These are phyloP conservation scores for Schrankia costaestrigalis DNA, from an alignment of 2,888 invertebrate genomes.

Conservation along the genomic window DNA sequence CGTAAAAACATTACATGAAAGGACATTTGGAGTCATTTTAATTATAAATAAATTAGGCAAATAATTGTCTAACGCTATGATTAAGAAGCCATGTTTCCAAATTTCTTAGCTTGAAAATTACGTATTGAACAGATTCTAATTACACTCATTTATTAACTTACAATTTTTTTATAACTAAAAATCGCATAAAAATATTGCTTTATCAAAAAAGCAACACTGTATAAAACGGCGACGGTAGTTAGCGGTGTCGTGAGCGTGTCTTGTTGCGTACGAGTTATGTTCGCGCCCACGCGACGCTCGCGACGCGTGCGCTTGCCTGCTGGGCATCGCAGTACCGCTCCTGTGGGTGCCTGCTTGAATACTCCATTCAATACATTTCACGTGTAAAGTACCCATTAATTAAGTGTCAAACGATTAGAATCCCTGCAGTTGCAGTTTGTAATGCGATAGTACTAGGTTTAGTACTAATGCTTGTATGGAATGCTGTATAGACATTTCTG, in stretches of 20 bases:
- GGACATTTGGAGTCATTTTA: too few species aligned
- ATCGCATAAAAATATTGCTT: too few species aligned
- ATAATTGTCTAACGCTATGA: too few species aligned
- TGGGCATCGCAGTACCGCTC: conserved; percentile 35
- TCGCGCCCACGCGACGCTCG: conserved; percentile 50
- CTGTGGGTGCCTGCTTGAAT: conserved; percentile 24
- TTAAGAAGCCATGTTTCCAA: too few species aligned
- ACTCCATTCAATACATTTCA: conserved; percentile 29
- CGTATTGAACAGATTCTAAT: too few species aligned
- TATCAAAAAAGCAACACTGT: conserved; percentile 42
- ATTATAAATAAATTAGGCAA: too few species aligned
- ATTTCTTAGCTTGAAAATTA: too few species aligned
- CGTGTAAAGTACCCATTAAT: conserved; percentile 39
- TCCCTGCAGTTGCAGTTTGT: conserved; percentile 17
- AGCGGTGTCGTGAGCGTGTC: conserved; percentile 66
- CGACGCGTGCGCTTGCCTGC: conserved; percentile 30
- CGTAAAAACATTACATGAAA: too few species aligned
- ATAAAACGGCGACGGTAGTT: conserved; percentile 60
- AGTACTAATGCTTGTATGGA: conserved; percentile 1
- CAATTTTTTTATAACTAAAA: too few species aligned
- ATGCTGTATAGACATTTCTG: background rate
- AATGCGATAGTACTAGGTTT: conserved; percentile 18
- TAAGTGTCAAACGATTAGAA: conserved; percentile 33
- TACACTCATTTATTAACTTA: too few species aligned
- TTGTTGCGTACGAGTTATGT: conserved; percentile 75